Percentiles rank a stretch among this genome's conserved stretches.
Conservation (phyloP, 2,797 vertebrate genomes). For the Xenops minutus region DNA sequence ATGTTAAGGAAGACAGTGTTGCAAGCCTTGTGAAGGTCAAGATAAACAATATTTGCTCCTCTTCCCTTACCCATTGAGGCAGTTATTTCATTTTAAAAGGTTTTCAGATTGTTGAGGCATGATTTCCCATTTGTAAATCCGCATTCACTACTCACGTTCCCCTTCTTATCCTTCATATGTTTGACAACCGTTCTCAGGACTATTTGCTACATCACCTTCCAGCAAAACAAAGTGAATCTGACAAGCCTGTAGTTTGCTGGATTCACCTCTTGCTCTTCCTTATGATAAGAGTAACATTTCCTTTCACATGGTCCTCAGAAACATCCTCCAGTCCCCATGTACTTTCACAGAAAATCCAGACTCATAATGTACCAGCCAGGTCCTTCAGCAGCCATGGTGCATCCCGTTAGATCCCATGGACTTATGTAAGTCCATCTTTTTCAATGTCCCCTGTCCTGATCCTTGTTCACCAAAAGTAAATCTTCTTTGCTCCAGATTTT, state of each 20-base stretch:
- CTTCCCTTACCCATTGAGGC: not conserved
- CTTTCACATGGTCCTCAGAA: not conserved
- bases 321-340: fast-evolving
- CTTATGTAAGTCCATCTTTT: fast-evolving
- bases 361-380: not conserved
- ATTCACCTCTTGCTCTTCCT: not conserved
- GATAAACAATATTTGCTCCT: not conserved
- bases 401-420: fast-evolving
- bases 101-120: not conserved
- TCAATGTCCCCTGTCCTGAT: not conserved
- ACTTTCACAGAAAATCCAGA: not conserved
- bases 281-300: not conserved
- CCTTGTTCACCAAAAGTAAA: not conserved
- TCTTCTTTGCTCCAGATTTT: not conserved
- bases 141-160: not conserved
- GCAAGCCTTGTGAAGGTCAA: not conserved
- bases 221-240: not conserved
- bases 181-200: not conserved
- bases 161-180: not conserved
- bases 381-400: not conserved
- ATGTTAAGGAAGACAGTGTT: not conserved
- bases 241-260: not conserved
- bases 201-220: not conserved
- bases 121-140: not conserved
- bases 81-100: not conserved